Evolutionary conservation across 2,797 vertebrate genomes (phyloP).

Genomic region (Pristis pectinata): DNA sequence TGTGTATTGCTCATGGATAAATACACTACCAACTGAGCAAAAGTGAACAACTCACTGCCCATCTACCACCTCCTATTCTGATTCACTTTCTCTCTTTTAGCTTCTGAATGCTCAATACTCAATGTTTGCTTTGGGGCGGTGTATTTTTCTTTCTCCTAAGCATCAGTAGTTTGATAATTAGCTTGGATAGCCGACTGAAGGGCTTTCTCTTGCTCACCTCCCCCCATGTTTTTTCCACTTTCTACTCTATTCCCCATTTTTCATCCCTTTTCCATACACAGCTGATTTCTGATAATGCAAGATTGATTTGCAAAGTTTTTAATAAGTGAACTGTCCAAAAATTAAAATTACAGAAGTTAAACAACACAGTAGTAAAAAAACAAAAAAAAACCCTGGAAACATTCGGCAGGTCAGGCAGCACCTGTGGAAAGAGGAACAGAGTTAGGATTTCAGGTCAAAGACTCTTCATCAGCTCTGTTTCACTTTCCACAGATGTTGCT

Average conservation of each 20-base stretch:
- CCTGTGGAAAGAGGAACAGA: too few species aligned
- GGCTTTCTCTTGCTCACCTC: not conserved
- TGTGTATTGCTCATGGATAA: too few species aligned
- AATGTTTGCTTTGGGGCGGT: not conserved
- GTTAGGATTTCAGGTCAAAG: too few species aligned
- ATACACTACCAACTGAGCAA: not conserved
- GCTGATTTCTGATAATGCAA: not conserved
- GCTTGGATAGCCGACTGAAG: not conserved
- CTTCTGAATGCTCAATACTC: not conserved
- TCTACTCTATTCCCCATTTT: not conserved
- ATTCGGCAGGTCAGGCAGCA: too few species aligned
- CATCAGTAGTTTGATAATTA: not conserved
- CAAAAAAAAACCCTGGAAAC: too few species aligned
- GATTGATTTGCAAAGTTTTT: not conserved
- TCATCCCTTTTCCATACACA: not conserved
- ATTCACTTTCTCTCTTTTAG: not conserved
- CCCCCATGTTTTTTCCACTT: not conserved
- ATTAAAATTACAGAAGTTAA: not conserved
- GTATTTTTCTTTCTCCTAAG: not conserved
- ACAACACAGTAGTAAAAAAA: not conserved
- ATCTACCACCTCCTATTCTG: not conserved
- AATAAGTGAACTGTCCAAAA: not conserved
- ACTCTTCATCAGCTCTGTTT: too few species aligned
- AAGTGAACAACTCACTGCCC: not conserved
- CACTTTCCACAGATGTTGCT: too few species aligned